Percentiles rank a stretch among this genome's conserved stretches.
Conservation (phyloP, 2,888 invertebrate species). For the Nemoura dubitans region DNA sequence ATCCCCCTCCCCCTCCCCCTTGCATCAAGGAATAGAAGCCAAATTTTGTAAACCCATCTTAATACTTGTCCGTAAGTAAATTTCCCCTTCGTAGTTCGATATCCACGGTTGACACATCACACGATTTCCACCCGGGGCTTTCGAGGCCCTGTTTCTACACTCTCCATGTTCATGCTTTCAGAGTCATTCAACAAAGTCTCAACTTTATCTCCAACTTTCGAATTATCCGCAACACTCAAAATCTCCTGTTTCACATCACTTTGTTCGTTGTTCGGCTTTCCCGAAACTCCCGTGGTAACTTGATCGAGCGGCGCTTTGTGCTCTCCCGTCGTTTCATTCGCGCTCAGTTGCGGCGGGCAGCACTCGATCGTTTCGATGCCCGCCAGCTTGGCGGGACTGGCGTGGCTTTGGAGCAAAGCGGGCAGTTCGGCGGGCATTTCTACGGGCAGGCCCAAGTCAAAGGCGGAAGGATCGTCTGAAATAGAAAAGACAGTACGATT, state of each 20-base stretch:
- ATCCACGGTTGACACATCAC: neutral
- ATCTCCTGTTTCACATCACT: too few species aligned
- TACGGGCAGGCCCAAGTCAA: neutral
- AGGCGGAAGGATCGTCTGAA: neutral
- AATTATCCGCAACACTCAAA: too few species aligned
- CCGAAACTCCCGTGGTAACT: too few species aligned
- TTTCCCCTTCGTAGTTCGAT: neutral
- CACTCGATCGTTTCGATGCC: constrained; percentile 20
- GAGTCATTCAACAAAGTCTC: neutral
- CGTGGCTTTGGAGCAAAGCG: constrained; percentile 14
- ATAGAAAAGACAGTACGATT: neutral
- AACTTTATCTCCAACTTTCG: too few species aligned
- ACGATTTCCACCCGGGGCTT: neutral
- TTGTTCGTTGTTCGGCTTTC: too few species aligned
- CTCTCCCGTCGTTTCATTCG: neutral
- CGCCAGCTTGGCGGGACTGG: constrained; percentile 15
- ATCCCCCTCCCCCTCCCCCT: too few species aligned
- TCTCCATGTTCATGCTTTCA: neutral
- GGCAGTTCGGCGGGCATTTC: neutral
- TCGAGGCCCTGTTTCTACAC: neutral
- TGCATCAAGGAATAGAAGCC: too few species aligned
- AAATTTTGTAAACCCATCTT: too few species aligned
- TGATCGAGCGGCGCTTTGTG: neutral
- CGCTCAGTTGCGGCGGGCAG: neutral
- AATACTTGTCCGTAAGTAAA: too few species aligned